Evolutionary conservation across 2,888 invertebrate genomes (phyloP).

Genomic region (Chaetoderma sp.): DNA sequence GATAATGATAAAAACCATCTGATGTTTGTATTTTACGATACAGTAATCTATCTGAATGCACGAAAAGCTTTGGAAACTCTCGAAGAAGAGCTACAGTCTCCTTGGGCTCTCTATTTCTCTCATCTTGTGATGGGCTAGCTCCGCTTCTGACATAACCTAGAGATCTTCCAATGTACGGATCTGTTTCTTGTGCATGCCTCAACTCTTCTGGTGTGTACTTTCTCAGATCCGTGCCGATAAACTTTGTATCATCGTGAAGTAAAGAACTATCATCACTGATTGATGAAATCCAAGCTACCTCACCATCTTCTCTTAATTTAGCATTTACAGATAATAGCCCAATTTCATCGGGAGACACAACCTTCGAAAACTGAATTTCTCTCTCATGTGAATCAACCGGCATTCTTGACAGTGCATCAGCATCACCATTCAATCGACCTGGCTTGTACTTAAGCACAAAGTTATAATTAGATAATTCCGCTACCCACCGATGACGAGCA

Average conservation of each 20-base stretch:
- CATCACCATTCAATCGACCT: slow-evolving; percentile 14
- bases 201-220: no score
- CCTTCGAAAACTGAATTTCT: not conserved
- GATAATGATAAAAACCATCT: no score
- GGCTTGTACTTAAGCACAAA: slow-evolving; percentile 7
- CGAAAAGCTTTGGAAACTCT: not conserved
- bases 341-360: not conserved
- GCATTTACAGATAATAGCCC: no score
- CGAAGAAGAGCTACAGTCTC: not conserved
- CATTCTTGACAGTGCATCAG: slow-evolving; percentile 18
- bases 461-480: slow-evolving; percentile 14
- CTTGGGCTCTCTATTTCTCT: no score
- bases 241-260: no score
- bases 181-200: not conserved
- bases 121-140: not conserved
- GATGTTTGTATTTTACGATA: no score
- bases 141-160: not conserved
- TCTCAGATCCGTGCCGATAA: no score
- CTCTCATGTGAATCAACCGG: not conserved
- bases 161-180: not conserved
- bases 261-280: no score
- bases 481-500: slow-evolving; percentile 22
- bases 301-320: no score
- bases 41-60: not conserved
- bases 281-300: no score